phyloP scores from a whole-genome alignment of 2,113 vertebrate species.

The Gasterosteus nipponicus region DNA sequence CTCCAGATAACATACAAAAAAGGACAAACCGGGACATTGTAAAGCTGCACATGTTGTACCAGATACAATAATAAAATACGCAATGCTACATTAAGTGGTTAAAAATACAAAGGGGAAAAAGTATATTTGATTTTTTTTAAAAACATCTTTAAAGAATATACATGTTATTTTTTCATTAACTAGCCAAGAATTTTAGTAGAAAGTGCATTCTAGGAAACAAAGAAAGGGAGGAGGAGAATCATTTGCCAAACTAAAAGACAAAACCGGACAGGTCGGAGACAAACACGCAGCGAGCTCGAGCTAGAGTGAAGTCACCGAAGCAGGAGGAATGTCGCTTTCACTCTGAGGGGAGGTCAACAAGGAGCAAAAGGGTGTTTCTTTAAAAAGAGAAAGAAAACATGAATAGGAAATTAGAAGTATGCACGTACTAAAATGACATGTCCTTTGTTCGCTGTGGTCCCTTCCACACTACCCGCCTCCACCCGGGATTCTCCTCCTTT shows the following conservation, averaged over 20 bases:
- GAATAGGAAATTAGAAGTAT: not conserved
- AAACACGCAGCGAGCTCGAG: conserved; percentile 37
- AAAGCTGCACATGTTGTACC: conserved; percentile 85
- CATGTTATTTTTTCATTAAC: conserved; percentile 81
- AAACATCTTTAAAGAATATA: conserved; percentile 84
- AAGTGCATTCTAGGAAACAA: conserved; percentile 89
- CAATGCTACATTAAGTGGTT: conserved; percentile 88
- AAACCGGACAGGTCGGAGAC: conserved; percentile 13
- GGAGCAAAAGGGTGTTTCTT: conserved; percentile 14
- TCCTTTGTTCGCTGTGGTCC: conserved; percentile 47
- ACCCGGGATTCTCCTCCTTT: conserved; percentile 77
- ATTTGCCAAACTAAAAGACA: conserved; percentile 49
- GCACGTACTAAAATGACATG: conserved; percentile 31
- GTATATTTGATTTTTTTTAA: conserved; percentile 79
- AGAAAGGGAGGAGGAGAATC: conserved; percentile 81
- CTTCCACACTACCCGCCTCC: conserved; percentile 49
- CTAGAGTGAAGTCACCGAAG: conserved; percentile 56
- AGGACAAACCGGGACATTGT: conserved; percentile 74
- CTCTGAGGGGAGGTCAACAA: conserved; percentile 19
- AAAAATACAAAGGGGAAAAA: conserved; percentile 85
- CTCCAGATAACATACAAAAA: conserved; percentile 70
- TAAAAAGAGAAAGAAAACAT: not conserved
- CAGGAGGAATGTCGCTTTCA: conserved; percentile 29
- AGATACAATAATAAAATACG: conserved; percentile 88
- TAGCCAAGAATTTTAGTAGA: conserved; percentile 83